These are phyloP conservation scores for Galaxea fascicularis DNA, from an alignment of 92 coral and sea anemone genomes.

Conservation along the genomic window DNA sequence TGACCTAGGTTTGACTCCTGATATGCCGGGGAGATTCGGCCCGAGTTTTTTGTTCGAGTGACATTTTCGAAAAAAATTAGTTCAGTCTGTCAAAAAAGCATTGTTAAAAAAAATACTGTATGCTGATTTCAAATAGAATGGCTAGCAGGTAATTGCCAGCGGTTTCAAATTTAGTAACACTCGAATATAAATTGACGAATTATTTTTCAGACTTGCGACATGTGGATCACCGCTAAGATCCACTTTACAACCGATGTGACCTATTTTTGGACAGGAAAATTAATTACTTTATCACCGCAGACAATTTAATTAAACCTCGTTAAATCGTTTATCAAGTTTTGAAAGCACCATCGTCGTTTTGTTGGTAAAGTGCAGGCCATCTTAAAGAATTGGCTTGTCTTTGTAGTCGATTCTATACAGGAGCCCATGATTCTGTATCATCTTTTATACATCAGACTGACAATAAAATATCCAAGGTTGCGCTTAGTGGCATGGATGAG, in stretches of 20 bases:
- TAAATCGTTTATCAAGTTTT: conserved; percentile 22
- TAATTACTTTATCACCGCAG: neutral
- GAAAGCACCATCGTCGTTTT: neutral
- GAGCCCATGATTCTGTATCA: neutral
- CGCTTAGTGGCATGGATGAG: neutral
- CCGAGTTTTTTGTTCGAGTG: too few species aligned
- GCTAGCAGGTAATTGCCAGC: too few species aligned
- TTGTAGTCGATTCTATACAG: neutral
- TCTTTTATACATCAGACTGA: neutral
- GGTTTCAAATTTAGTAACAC: too few species aligned
- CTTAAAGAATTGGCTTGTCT: neutral
- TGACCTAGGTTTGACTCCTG: too few species aligned
- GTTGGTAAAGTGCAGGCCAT: neutral
- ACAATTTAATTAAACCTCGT: conserved; percentile 10
- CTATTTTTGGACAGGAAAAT: neutral
- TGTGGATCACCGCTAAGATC: neutral
- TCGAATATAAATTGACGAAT: too few species aligned
- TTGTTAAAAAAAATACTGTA: too few species aligned
- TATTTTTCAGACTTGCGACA: neutral
- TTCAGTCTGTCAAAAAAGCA: too few species aligned
- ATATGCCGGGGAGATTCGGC: too few species aligned
- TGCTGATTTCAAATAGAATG: too few species aligned
- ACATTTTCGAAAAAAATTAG: too few species aligned
- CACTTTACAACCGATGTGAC: neutral
- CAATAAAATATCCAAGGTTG: neutral